Conservation (phyloP, 1,140 invertebrate species). For the Magallana angulata region DNA sequence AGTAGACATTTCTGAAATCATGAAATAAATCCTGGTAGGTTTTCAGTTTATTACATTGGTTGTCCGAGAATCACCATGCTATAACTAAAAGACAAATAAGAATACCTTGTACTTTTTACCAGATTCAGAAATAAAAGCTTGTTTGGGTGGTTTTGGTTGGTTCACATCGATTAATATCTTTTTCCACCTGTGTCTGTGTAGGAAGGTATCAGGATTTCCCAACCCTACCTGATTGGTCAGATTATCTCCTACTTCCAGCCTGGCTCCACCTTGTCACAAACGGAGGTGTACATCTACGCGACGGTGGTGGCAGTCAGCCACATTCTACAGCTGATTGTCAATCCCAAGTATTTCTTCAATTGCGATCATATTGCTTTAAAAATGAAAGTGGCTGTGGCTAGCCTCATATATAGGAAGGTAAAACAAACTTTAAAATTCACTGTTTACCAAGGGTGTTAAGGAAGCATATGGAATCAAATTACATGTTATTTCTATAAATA, state of each 20-base stretch:
- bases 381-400: conserved; percentile 54
- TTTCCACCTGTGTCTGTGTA: neutral
- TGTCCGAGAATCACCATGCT: no score
- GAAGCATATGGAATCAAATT: no score
- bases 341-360: conserved; percentile 45
- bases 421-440: no score
- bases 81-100: no score
- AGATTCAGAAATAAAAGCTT: neutral
- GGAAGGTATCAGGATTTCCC: conserved; percentile 49
- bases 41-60: no score
- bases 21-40: no score
- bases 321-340: conserved; percentile 39
- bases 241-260: conserved; percentile 50
- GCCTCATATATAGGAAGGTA: conserved; percentile 52
- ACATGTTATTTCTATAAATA: no score
- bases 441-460: no score
- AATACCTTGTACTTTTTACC: neutral
- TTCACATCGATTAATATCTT: no score
- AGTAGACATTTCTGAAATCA: no score
- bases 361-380: conserved; percentile 41
- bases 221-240: conserved; percentile 54
- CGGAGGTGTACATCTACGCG: conserved; percentile 45
- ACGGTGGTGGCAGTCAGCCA: conserved; percentile 40
- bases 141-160: neutral
- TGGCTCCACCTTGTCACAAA: neutral